Base-by-base conservation (phyloP, 2,888 invertebrate genomes). In the Macaria liturata region DNA sequence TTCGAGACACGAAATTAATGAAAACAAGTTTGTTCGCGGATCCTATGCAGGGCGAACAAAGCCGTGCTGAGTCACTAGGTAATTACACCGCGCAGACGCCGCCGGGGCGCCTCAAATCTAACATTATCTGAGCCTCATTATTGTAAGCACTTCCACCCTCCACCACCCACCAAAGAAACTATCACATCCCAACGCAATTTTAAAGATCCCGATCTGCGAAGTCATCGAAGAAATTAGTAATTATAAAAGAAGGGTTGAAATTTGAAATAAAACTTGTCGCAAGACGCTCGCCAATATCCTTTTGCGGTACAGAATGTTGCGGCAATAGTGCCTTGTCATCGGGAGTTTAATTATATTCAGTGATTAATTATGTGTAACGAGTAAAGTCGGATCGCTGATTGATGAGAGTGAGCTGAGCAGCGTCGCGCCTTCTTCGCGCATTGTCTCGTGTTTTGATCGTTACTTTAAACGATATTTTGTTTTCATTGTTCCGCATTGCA, bases 11-110 rank as follows among this genome's bases (percentile, higher is more conserved):
- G 90, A 91, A 91, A 91, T 91, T 91, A 91, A 91, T 91, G 91
- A 91, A 91, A 91, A 91, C 91, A 91, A 91, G 91, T 91, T 91
- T 90, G 91, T 88, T 91, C 88, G 88, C 89, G 88, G 88, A 90
- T 90, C 88, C 88, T 88, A 88, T 91, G 88, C 90, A 88, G 84
- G 85, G 83, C 75, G 86, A 86, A 91, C 89, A 91, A 91, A 90
- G 91, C 88, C 76, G 70, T 83, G 91, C 90, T 90, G 91, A 91
- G 82, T 91, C 91, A 91, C 88, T 84, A 83, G 88, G 86, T 91
- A 90, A 91, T 91, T 91, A 91, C 86, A 84, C 78, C 66, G 76
- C 70, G 73, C 77, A 84, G 82, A 83, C 83, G 83, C 72, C 80
- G 75, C 69, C 72, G 72, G 80, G 83, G 82, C 84, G 86, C 81